Evolutionary conservation across 2,113 vertebrate genomes (phyloP).

Genomic region (Nibea coibor): DNA sequence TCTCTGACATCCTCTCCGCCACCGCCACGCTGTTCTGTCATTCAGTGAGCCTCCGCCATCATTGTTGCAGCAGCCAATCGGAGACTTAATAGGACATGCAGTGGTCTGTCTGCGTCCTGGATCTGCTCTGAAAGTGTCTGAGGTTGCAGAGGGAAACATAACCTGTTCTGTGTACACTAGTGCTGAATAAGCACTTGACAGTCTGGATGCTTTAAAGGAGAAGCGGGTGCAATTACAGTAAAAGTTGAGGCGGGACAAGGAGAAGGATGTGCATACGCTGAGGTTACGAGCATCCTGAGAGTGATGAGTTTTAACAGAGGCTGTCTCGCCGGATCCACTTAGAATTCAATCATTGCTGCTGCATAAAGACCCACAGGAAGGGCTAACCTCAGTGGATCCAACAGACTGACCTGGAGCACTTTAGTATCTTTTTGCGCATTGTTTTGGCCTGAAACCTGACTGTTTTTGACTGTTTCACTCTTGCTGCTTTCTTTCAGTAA

Average conservation of each 20-base stretch:
- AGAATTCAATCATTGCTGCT: neutral
- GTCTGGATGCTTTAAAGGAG: conserved; percentile 17
- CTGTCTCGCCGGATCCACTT: neutral
- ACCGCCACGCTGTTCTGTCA: conserved; percentile 38
- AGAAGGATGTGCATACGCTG: neutral
- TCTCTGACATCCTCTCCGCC: conserved; percentile 27
- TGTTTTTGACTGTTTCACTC: neutral
- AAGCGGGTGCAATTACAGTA: conserved; percentile 19
- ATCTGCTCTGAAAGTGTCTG: conserved; percentile 1
- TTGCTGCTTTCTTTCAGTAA: no score
- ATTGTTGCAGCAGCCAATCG: neutral
- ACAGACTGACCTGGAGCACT: neutral
- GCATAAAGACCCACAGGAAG: neutral
- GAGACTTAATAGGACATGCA: neutral
- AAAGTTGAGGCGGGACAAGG: conserved; percentile 13
- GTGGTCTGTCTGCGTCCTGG: neutral
- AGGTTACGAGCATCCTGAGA: conserved; percentile 17
- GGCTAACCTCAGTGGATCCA: neutral
- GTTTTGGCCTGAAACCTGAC: neutral
- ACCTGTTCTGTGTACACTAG: neutral
- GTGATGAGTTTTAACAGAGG: conserved; percentile 21
- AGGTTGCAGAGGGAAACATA: neutral
- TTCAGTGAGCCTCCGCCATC: neutral
- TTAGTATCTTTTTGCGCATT: neutral
- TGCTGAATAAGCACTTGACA: conserved; percentile 12